Base-by-base conservation (phyloP, 2,888 invertebrate genomes). In the Dioctria rufipes region DNA sequence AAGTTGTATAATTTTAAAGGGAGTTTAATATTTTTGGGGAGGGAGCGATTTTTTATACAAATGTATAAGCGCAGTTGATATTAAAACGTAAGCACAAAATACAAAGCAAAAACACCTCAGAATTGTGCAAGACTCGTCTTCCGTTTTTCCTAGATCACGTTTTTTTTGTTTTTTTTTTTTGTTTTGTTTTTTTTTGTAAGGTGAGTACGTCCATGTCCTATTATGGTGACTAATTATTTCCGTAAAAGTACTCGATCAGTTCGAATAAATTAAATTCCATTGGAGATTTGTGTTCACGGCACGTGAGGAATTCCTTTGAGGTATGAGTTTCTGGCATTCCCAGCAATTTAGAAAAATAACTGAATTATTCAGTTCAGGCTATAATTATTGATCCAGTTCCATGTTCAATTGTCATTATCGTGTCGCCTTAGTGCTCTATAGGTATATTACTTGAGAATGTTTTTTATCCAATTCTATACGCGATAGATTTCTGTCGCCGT, bases 301-400 rank as follows among this genome's bases (percentile, higher is more conserved):
- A 78, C 80, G 80, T 80, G 80, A 80, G 60, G 75, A 77, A 77
- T 80, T 77, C 75, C 67, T 67, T 77, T 80, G 80, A 77, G 80
- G 66, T 80, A 77, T 80, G 80, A 49, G 25, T 77, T 67, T 77
- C 77, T 46, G 77, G 46, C 66, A 80, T 80, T 75, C 80, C 79
- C 11, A 58, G 77, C 77, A 77, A 77, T 77, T 77, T 77, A 71
- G 71, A 63, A 73, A 49, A 63, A 63, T 60, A 71, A 61, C 80
- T 80, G 80, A 71, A 80, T 80, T 71, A 80, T 80, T 80, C 80
- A 80, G 67, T 49, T 11, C 40, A 6, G 8, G 60, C 54, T 13
- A 61, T 80, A 80, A 80, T 80, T 80, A 71, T 61, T 73, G 80
- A 81, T 81, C 80, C 80, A 81, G 80, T 81, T 81, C 80, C 80